phyloP scores from a whole-genome alignment of 92 coral and sea anemone species.

The Bergia sp. region DNA sequence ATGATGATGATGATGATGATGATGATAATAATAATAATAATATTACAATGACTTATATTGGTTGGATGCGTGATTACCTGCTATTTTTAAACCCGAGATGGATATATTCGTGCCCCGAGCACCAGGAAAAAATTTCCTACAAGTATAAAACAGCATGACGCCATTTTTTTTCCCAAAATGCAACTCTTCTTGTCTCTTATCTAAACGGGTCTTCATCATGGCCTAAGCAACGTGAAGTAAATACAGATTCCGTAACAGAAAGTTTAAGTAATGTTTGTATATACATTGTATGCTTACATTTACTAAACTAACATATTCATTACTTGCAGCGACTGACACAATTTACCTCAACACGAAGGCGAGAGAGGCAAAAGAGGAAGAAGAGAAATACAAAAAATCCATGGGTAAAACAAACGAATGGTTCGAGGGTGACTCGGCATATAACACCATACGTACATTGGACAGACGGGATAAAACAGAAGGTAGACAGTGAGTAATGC shows the following conservation, averaged over 20 bases:
- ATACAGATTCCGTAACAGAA: not conserved
- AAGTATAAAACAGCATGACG: too few species aligned
- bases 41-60: too few species aligned
- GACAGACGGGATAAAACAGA: conserved; percentile 24
- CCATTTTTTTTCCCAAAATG: too few species aligned
- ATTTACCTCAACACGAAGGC: not conserved
- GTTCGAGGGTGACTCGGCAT: conserved; percentile 44
- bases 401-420: conserved; percentile 34
- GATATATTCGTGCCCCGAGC: too few species aligned
- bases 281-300: not conserved
- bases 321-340: not conserved
- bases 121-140: too few species aligned
- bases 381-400: conserved; percentile 11
- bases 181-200: too few species aligned
- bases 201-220: too few species aligned
- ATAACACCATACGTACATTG: conserved; percentile 38
- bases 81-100: too few species aligned
- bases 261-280: not conserved
- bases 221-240: not conserved
- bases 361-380: conserved; percentile 19
- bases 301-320: not conserved
- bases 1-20: too few species aligned
- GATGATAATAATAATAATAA: too few species aligned
- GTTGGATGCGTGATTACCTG: too few species aligned
- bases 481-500: conserved; percentile 8